A percentile compares a stretch with the other conserved stretches of the same genome.
These are phyloP conservation scores for Pachyseris speciosa DNA, from an alignment of 64 coral and sea anemone species.

Conservation along the genomic window DNA sequence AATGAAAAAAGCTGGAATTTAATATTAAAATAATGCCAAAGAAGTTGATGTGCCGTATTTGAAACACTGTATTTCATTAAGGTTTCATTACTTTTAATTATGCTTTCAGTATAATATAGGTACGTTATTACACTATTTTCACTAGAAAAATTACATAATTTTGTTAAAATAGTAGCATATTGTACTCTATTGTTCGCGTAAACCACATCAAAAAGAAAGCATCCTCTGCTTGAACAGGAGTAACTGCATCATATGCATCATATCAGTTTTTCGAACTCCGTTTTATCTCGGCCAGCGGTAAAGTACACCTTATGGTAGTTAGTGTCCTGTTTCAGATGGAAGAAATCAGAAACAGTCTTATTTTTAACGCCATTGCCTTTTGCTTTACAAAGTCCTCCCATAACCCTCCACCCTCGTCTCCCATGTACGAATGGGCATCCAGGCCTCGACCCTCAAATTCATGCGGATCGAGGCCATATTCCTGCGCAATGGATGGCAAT, in stretches of 20 bases:
- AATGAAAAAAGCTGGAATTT: too few relatives aligned
- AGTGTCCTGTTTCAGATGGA: constrained; percentile 62
- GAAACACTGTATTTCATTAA: too few relatives aligned
- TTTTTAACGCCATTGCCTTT: constrained; percentile 62
- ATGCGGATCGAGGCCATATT: constrained; percentile 11
- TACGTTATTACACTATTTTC: too few relatives aligned
- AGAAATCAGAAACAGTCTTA: constrained; percentile 14
- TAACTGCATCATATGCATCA: constrained; percentile 20
- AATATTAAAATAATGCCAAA: too few relatives aligned
- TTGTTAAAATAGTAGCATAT: too few relatives aligned
- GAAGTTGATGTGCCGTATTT: too few relatives aligned
- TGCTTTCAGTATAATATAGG: too few relatives aligned
- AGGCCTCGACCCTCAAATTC: constrained; percentile 18
- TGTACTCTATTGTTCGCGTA: too few relatives aligned
- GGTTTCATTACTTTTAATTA: too few relatives aligned
- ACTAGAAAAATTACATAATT: too few relatives aligned
- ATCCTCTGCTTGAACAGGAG: constrained; percentile 19
- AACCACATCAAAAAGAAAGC: too few relatives aligned
- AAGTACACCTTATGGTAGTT: neutral
- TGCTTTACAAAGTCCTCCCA: constrained; percentile 53
- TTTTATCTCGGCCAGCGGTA: neutral
- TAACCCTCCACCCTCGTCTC: constrained; percentile 57
- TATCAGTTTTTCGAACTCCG: constrained; percentile 27
- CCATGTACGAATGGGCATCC: constrained; percentile 53
- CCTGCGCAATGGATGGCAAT: constrained; percentile 11